Conservation (phyloP, 2,888 invertebrate species). For the Mechanitis messenoides region DNA sequence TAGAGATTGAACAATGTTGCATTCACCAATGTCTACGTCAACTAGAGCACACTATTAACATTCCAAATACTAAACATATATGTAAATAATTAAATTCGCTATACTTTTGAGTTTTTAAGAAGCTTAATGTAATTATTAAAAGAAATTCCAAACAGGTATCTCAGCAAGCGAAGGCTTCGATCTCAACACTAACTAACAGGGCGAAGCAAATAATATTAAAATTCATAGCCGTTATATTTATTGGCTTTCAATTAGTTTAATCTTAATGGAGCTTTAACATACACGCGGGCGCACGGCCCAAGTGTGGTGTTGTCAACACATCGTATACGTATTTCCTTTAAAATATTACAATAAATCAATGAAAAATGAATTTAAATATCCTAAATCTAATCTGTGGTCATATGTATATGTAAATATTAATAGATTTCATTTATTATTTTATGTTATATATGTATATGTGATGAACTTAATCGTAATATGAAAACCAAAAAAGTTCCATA, state of each 20-base stretch:
- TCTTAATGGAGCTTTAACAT: constrained; percentile 77
- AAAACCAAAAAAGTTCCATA: too few species aligned
- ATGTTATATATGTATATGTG: too few species aligned
- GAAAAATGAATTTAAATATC: background rate
- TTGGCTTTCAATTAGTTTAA: constrained; percentile 77
- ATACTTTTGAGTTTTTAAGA: too few species aligned
- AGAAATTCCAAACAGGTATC: constrained; percentile 32
- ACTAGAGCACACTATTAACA: background rate
- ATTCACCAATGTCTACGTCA: constrained; percentile 16
- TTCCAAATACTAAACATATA: background rate
- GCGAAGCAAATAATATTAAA: constrained; percentile 73
- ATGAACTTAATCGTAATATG: too few species aligned
- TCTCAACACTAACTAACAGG: constrained; percentile 41
- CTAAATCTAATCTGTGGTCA: too few species aligned
- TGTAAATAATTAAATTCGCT: too few species aligned
- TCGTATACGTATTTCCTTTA: constrained; percentile 10
- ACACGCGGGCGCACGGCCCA: constrained; percentile 67
- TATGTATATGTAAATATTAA: background rate
- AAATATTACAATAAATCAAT: background rate
- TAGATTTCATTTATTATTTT: background rate
- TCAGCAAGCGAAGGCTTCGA: constrained; percentile 44
- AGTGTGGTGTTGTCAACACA: constrained; percentile 51
- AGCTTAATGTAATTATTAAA: too few species aligned
- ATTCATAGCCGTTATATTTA: constrained; percentile 77
- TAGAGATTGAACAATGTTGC: constrained; percentile 25